phyloP scores from a whole-genome alignment of 1,140 invertebrate species.

The Schlechtendalia chinensis region DNA sequence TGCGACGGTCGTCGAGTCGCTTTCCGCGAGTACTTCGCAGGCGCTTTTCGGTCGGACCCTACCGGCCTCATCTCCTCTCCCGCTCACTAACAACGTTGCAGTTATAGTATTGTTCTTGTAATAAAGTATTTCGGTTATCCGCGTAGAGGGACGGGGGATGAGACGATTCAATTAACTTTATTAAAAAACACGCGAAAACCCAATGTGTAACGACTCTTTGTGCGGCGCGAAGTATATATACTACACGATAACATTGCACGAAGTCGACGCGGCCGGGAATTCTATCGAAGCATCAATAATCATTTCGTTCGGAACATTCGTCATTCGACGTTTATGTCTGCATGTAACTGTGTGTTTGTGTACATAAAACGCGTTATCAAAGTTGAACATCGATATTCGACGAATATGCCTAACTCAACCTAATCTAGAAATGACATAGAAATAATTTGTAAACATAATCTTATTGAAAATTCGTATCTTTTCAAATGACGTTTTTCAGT shows the following conservation, averaged over 20 bases:
- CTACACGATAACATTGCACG: background rate
- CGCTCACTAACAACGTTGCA: background rate
- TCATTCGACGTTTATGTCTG: too few species aligned
- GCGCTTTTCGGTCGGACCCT: background rate
- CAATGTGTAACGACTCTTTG: background rate
- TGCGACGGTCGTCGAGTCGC: background rate
- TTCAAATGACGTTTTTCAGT: too few species aligned
- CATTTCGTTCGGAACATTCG: too few species aligned
- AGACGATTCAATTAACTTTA: slow-evolving; percentile 35
- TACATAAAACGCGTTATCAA: too few species aligned
- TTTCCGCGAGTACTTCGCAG: slow-evolving; percentile 5
- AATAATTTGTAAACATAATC: too few species aligned
- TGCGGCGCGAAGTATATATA: background rate
- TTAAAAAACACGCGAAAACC: slow-evolving; percentile 29
- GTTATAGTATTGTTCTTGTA: slow-evolving; percentile 23
- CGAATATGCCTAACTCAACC: too few species aligned
- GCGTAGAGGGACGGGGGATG: background rate
- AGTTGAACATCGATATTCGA: too few species aligned
- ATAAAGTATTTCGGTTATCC: slow-evolving; percentile 37
- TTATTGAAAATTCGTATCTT: too few species aligned
- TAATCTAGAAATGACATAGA: too few species aligned
- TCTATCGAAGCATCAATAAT: too few species aligned
- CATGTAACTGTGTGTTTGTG: too few species aligned
- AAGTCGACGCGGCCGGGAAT: background rate
- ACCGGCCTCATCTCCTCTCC: background rate